Percentiles rank a stretch among this genome's conserved stretches.
Conservation (phyloP, 2,797 vertebrate species). For the Columba guinea region DNA sequence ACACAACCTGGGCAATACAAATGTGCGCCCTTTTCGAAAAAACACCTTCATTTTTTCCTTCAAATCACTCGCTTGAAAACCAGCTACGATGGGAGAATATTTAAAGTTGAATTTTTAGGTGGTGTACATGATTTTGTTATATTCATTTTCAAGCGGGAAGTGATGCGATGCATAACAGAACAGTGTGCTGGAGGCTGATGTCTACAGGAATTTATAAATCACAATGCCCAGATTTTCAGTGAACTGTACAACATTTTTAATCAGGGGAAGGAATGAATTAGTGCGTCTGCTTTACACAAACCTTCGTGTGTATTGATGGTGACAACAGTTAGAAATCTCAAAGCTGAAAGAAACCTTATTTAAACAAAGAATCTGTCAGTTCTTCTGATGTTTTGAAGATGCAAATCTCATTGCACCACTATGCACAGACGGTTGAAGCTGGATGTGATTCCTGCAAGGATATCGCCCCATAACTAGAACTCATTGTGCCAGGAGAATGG, state of each 20-base stretch:
- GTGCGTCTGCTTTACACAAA: background rate
- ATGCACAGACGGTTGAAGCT: background rate
- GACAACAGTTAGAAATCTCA: background rate
- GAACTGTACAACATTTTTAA: background rate
- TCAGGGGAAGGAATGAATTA: slow-evolving; percentile 9
- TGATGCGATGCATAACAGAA: slow-evolving; percentile 13
- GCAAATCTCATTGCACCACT: background rate
- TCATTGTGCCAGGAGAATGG: background rate
- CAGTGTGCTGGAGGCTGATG: background rate
- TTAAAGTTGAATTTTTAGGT: slow-evolving; percentile 22
- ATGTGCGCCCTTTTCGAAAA: slow-evolving; percentile 17
- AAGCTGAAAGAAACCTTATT: slow-evolving; percentile 2
- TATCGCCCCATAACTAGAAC: background rate
- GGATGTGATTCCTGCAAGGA: background rate
- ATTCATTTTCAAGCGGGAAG: background rate
- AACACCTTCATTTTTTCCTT: background rate
- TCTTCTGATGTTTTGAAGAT: slow-evolving; percentile 4
- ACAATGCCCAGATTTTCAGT: background rate
- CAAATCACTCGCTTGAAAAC: background rate
- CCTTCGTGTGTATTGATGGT: background rate
- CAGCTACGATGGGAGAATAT: background rate
- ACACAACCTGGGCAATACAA: background rate
- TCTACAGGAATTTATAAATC: slow-evolving; percentile 17
- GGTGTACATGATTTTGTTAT: background rate
- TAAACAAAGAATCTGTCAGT: background rate